Evolutionary conservation across 2,888 invertebrate species (phyloP).

Genomic region (Biston stratarius): DNA sequence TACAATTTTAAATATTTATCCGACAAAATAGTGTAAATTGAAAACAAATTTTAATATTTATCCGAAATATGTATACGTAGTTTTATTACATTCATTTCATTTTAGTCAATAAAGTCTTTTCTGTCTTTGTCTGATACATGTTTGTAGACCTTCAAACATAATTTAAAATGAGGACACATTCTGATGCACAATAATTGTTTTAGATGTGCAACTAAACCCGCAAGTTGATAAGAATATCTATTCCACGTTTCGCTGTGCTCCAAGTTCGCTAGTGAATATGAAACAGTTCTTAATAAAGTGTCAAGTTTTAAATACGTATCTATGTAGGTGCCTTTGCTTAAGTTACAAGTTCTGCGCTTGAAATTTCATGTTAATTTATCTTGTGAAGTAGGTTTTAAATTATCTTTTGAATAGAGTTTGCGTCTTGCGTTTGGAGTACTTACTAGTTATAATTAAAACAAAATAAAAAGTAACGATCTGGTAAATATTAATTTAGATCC

Average conservation of each 20-base stretch:
- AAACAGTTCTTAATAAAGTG: constrained; percentile 54
- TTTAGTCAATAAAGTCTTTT: too few species aligned
- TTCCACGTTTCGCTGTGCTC: constrained; percentile 48
- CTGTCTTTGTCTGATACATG: neutral
- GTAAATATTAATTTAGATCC: neutral
- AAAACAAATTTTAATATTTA: too few species aligned
- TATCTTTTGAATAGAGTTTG: constrained; percentile 15
- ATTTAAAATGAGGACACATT: neutral
- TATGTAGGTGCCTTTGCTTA: constrained; percentile 27
- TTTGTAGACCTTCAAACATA: too few species aligned
- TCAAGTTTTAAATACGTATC: constrained; percentile 45
- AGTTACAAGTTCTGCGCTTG: constrained; percentile 30
- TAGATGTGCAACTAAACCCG: constrained; percentile 42
- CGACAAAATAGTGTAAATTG: too few species aligned
- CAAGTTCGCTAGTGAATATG: constrained; percentile 62
- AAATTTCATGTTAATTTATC: constrained; percentile 30
- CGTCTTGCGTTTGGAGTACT: neutral
- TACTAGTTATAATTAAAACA: neutral
- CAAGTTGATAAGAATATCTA: constrained; percentile 71
- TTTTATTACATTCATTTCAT: too few species aligned
- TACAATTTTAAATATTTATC: too few species aligned
- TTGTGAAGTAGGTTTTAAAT: constrained; percentile 22
- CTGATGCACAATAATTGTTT: neutral
- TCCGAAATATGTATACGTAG: too few species aligned
- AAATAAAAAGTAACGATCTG: neutral